Evolutionary conservation across 37 sponge, comb jelly and placozoan species (phyloP).

Genomic region (Theonella swinhoei): DNA sequence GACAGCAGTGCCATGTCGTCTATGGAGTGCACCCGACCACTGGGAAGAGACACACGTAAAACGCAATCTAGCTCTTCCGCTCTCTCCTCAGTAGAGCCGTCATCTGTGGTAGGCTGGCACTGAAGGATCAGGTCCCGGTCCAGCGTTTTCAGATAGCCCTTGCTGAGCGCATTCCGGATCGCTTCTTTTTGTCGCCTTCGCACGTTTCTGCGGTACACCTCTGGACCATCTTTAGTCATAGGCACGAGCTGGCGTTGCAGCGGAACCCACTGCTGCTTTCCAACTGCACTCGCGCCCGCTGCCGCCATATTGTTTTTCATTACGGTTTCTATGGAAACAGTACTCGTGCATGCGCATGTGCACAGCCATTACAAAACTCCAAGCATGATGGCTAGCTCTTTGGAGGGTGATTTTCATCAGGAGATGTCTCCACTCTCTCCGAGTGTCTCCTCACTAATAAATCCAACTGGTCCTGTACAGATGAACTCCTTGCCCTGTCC

Average conservation of each 20-base stretch:
- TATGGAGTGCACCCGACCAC: slow-evolving; percentile 27
- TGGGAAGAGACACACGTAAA: slow-evolving; percentile 15
- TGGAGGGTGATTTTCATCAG: neutral
- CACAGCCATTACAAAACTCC: neutral
- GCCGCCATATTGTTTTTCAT: neutral
- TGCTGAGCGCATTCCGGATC: slow-evolving; percentile 23
- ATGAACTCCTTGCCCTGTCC: slow-evolving; percentile 41
- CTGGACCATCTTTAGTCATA: neutral
- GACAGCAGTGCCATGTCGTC: slow-evolving; percentile 49
- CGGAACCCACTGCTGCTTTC: slow-evolving; percentile 29
- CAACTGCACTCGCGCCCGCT: neutral
- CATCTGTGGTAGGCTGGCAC: slow-evolving; percentile 2
- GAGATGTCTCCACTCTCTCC: neutral
- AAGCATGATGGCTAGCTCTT: neutral
- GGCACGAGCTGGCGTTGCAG: slow-evolving; percentile 45
- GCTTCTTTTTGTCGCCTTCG: slow-evolving; percentile 37
- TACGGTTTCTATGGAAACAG: neutral
- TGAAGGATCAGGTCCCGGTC: slow-evolving; percentile 39
- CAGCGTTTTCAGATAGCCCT: slow-evolving; percentile 61
- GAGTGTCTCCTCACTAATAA: slow-evolving; percentile 2
- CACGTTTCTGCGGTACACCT: slow-evolving; percentile 12
- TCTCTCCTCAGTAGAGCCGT: neutral
- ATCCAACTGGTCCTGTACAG: slow-evolving; percentile 47
- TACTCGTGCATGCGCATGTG: too few species aligned
- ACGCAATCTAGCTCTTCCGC: slow-evolving; percentile 20